Base-by-base conservation (phyloP, 2,797 vertebrate genomes). In the Hypotaenidia philippensis region DNA sequence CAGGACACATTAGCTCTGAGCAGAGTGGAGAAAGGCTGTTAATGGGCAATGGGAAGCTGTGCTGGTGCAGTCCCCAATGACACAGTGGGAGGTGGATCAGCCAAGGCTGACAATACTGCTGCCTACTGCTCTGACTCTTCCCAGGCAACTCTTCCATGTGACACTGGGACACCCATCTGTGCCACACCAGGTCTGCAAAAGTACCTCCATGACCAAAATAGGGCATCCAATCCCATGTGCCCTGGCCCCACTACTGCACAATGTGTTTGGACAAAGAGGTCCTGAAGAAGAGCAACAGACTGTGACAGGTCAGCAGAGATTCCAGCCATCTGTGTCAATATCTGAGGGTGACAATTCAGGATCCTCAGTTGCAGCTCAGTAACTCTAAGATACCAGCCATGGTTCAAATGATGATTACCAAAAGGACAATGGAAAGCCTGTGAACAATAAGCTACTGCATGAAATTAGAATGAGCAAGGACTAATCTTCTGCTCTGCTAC, bases 51-150 rank as follows among this genome's bases (percentile, higher is more conserved):
- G 22, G 9, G 27, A 74, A n/a, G 27, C 40, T 79, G 32, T 52
- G 13, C 57, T 68, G 61, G 52, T 52, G 49, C 26, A 45, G 34
- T 19, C 38, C 26, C 52, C 34, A 41, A 61, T 74, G 52, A 53
- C 4, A 10, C 38, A 55, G 47, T 1, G 11, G 16, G 31, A 83
- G 16, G 29, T 0, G 0, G 49, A 68, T 56, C 50, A 76, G 71
- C 11, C 45, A 60, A 55, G 36, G 19, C 6, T 59, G 27, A 34
- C 10, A 82, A 29, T 56, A 15, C 45, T 57, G 31, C 32, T 45
- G 5, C 66, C 70, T 84, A 34, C 49, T 81, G 52, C 56, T 77
- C 57, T 86, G 64, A 26, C 13, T 47, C 15, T 71, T 60, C 41
- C 63, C 52, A 56, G 40, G 12, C 57, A 40, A 65, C 29, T 40